Base-by-base conservation (phyloP, 2,113 vertebrate species). In the Notiomystis cincta region DNA sequence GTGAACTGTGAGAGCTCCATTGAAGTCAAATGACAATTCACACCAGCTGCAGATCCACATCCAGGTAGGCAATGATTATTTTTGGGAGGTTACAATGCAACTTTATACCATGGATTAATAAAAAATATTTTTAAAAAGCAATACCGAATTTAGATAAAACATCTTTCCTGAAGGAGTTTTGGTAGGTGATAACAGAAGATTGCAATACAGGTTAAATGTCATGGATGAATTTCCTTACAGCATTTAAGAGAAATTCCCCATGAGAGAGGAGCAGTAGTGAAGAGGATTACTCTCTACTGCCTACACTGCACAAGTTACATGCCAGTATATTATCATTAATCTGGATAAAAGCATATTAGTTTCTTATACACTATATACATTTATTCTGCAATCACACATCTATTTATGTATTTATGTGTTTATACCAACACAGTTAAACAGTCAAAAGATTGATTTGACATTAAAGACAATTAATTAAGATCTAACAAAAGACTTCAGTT, bases 21-120 rank as follows among this genome's bases (percentile, higher is more conserved):
- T 97, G 93, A 96, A 92, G 82, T n/a, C 79, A 88, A 90, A 20
- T 75, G 56, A 81, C 82, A 96, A 83, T 81, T 96, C 82, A 88
- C 60, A 85, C 54, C 93, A 83, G 64, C 79, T 70, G 38, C 5
- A 20, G 75, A 96, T 87, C 58, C 53, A 60, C 45, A 40, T 11
- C 19, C 67, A 94, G 82, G 79, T 60, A 94, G 82, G 85, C 64
- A 75, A 71, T 8, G 15, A 60, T 70, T 60, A 56, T 70, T 82
- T 61, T 28, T 58, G 40, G 79, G 45, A 82, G 33, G 48, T 48
- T 77, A 21, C 23, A 19, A 20, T 40, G 47, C 15, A 54, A 66
- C 24, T 58, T 44, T 35, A 21, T 66, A 79, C 6, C 18, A 53
- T 1, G 1, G 15, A 76, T 57, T 72, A 66, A 60, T 44, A 80